phyloP scores from a whole-genome alignment of 2,113 vertebrate species.

The Cettia cetti region DNA sequence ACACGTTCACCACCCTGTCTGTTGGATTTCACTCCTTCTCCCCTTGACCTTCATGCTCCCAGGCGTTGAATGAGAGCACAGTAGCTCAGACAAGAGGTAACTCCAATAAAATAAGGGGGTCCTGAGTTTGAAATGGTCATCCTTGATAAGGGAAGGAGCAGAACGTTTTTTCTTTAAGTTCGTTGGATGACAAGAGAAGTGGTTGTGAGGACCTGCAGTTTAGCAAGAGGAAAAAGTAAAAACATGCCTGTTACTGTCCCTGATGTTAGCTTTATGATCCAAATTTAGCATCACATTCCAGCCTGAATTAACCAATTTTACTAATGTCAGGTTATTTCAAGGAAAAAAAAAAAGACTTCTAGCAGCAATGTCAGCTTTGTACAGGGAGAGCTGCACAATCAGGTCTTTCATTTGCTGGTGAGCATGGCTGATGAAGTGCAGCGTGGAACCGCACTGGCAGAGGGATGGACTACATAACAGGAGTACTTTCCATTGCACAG shows the following conservation, averaged over 20 bases:
- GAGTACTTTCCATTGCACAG: neutral
- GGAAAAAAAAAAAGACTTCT: neutral
- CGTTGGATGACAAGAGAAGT: neutral
- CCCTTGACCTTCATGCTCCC: neutral
- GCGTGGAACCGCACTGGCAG: neutral
- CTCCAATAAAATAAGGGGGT: neutral
- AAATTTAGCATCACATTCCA: neutral
- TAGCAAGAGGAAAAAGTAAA: neutral
- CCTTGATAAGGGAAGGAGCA: neutral
- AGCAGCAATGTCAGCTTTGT: neutral
- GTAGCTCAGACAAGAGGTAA: conserved; percentile 9
- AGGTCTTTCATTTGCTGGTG: conserved; percentile 48
- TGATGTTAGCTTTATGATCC: neutral
- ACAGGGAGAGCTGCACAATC: neutral
- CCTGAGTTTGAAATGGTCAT: conserved; percentile 25
- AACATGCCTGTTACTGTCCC: neutral
- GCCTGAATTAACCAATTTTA: neutral
- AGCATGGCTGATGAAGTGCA: neutral
- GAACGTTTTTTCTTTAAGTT: neutral
- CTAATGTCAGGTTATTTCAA: neutral
- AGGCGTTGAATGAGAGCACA: neutral
- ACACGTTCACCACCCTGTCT: conserved; percentile 16
- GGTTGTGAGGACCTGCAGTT: neutral
- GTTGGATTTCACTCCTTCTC: conserved; percentile 6
- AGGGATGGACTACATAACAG: neutral